phyloP scores from a whole-genome alignment of 2,113 vertebrate species.

The Rhinogobius similis region DNA sequence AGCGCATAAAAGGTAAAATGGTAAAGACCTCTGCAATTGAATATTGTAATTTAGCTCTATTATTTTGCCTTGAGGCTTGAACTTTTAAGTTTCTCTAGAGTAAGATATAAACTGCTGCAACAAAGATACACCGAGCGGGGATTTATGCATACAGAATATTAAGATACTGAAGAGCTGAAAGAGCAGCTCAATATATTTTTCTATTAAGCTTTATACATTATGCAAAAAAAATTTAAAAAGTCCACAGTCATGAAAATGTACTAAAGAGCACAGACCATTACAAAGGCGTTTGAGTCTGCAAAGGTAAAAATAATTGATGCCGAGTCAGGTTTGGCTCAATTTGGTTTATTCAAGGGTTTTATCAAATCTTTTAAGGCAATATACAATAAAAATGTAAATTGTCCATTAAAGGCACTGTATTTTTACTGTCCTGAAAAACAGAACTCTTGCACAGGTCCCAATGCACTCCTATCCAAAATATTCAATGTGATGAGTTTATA shows the following conservation, averaged over 20 bases:
- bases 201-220: background rate
- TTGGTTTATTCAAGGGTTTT: no score
- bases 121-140: background rate
- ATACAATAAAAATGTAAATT: no score
- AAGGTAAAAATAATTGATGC: background rate
- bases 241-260: background rate
- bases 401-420: no score
- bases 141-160: slow-evolving; percentile 23
- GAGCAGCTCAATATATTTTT: slow-evolving; percentile 10
- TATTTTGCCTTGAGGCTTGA: background rate
- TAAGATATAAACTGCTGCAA: slow-evolving; percentile 3
- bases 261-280: no score
- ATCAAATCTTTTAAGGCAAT: no score
- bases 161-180: slow-evolving; percentile 16
- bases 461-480: no score
- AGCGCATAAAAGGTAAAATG: background rate
- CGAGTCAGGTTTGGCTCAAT: no score
- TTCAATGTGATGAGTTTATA: no score
- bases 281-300: no score
- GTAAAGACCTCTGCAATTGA: background rate
- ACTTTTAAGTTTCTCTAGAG: background rate
- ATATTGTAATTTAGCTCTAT: background rate
- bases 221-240: background rate
- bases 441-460: no score
- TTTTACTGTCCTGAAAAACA: no score